Percentiles rank a stretch among this genome's conserved stretches.
Evolutionary conservation across 1,140 invertebrate species (phyloP).

Genomic region (Zaprionus lachaisei): DNA sequence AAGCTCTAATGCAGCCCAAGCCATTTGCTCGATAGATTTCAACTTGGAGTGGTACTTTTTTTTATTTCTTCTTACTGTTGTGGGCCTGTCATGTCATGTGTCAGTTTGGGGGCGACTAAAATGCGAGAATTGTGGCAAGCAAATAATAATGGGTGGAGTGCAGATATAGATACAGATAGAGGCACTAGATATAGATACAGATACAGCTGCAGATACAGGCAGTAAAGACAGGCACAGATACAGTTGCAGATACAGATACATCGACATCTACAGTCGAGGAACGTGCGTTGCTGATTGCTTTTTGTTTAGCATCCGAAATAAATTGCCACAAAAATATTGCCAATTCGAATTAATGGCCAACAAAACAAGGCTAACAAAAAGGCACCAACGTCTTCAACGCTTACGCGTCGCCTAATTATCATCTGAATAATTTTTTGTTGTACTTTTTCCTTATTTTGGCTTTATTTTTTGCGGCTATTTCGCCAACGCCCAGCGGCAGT

Average conservation of each 20-base stretch:
- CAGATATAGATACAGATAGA: conserved; percentile 26
- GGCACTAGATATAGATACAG: conserved; percentile 6
- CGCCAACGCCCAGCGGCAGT: conserved; percentile 45
- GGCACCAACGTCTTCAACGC: background rate
- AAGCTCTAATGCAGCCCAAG: conserved; percentile 15
- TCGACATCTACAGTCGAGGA: conserved; percentile 2
- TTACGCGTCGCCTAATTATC: conserved; percentile 42
- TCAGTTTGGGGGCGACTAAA: conserved; percentile 63
- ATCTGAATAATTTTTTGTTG: conserved; percentile 15
- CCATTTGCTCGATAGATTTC: conserved; percentile 7
- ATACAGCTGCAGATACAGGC: conserved; percentile 3
- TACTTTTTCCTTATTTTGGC: conserved; percentile 11
- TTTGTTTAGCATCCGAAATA: conserved; percentile 52
- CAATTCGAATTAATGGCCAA: conserved; percentile 76
- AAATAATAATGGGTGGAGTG: conserved; percentile 60
- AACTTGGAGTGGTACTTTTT: conserved; percentile 1
- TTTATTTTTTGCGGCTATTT: conserved; percentile 5
- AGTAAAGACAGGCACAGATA: conserved; percentile 13
- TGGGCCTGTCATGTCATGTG: conserved; percentile 72
- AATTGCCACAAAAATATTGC: conserved; percentile 67
- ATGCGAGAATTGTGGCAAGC: conserved; percentile 60
- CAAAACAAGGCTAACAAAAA: conserved; percentile 11
- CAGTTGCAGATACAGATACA: conserved; percentile 9
- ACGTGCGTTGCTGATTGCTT: conserved; percentile 28
- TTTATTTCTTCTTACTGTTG: conserved; percentile 17